Percentiles rank a stretch among this genome's conserved stretches.
These are phyloP conservation scores for Apteryx owenii DNA, from an alignment of 2,113 vertebrate genomes.

Conservation along the genomic window DNA sequence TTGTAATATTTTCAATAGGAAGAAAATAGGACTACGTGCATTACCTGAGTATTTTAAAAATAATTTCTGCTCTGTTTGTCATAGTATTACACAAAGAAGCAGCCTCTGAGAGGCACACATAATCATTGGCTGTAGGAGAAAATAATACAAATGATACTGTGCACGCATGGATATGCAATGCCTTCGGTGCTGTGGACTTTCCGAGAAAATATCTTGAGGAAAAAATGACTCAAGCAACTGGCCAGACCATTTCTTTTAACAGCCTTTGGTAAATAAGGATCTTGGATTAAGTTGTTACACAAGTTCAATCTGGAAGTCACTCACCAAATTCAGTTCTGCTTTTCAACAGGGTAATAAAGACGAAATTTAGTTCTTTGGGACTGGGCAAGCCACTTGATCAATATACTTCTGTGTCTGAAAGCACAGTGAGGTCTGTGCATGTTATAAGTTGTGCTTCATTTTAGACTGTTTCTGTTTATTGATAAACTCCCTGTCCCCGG, in stretches of 20 bases:
- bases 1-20: background rate
- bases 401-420: background rate
- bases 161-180: background rate
- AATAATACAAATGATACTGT: background rate
- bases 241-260: background rate
- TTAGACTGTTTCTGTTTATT: background rate
- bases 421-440: background rate
- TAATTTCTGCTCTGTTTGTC: conserved; percentile 33
- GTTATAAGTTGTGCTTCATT: background rate
- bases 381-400: accelerated
- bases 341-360: background rate
- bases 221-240: background rate
- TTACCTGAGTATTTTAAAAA: background rate
- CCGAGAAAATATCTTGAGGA: background rate
- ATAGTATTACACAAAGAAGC: background rate
- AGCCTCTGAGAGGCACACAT: background rate
- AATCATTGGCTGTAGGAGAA: background rate
- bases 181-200: background rate
- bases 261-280: background rate
- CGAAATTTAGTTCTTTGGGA: background rate
- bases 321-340: background rate
- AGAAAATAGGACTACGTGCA: background rate
- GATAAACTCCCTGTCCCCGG: background rate
- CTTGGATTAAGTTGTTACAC: background rate
- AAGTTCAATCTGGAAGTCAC: background rate